Conservation (phyloP, 2,113 vertebrate genomes). For the Xiphias gladius region DNA sequence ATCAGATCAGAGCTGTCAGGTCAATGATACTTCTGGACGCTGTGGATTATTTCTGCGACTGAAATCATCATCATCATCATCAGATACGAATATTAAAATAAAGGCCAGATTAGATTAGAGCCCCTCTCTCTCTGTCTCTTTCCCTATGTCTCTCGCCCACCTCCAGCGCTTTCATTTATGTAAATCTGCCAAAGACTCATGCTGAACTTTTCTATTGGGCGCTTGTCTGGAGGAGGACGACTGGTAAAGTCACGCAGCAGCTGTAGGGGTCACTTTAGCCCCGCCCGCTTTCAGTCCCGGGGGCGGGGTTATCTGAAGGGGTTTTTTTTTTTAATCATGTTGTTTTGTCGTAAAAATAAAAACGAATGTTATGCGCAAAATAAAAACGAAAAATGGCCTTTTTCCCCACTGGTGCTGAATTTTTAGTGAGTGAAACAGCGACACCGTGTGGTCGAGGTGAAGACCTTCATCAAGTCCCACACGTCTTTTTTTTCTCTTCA, state of each 20-base stretch:
- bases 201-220: slow-evolving; percentile 64
- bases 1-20: too few species aligned
- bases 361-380: slow-evolving; percentile 76
- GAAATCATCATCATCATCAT: background rate
- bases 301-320: background rate
- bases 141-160: slow-evolving; percentile 8
- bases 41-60: slow-evolving; percentile 19
- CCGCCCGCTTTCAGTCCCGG: background rate
- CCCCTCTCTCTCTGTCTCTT: background rate
- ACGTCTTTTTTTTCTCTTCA: slow-evolving; percentile 26
- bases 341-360: slow-evolving; percentile 69
- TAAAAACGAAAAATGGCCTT: slow-evolving; percentile 76
- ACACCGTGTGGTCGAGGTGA: slow-evolving; percentile 40
- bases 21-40: background rate
- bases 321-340: slow-evolving; percentile 41
- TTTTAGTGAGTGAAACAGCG: slow-evolving; percentile 60
- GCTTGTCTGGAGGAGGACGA: slow-evolving; percentile 15
- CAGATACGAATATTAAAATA: background rate
- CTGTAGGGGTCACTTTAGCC: background rate
- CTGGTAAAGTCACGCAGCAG: slow-evolving; percentile 12
- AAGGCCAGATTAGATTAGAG: background rate
- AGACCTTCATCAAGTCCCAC: background rate
- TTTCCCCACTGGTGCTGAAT: slow-evolving; percentile 81
- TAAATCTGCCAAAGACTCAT: slow-evolving; percentile 85
- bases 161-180: slow-evolving; percentile 59